Evolutionary conservation across 2,888 invertebrate species (phyloP).

Genomic region (Isoperla grammatica): DNA sequence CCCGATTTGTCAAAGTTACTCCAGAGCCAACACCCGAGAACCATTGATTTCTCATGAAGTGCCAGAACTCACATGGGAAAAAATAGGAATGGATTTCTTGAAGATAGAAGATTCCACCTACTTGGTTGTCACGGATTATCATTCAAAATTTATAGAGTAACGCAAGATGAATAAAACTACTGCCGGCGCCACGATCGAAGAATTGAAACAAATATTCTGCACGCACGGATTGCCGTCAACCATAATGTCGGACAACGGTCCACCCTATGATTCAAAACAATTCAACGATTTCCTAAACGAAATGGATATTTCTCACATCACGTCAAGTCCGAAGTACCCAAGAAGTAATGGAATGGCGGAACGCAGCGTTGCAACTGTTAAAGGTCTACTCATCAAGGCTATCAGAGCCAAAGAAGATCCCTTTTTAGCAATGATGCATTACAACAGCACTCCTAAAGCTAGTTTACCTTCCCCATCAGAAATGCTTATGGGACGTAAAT

Average conservation of each 20-base stretch:
- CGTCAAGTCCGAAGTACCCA: background rate
- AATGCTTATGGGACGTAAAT: background rate
- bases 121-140: background rate
- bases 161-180: background rate
- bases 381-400: background rate
- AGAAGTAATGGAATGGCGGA: slow-evolving; percentile 1
- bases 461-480: background rate
- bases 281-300: background rate
- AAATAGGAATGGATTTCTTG: background rate
- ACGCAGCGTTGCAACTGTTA: background rate
- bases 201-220: background rate
- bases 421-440: background rate
- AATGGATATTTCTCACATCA: background rate
- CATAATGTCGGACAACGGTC: background rate
- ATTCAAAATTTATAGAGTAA: background rate
- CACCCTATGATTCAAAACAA: background rate
- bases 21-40: slow-evolving; percentile 25
- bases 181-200: background rate
- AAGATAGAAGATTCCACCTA: background rate
- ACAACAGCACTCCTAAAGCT: background rate
- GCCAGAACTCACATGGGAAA: slow-evolving; percentile 14
- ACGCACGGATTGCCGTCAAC: background rate
- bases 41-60: slow-evolving; percentile 28
- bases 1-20: no score
- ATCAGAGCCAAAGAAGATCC: background rate